Conservation (phyloP, 2,113 vertebrate genomes). For the Cygnus atratus region DNA sequence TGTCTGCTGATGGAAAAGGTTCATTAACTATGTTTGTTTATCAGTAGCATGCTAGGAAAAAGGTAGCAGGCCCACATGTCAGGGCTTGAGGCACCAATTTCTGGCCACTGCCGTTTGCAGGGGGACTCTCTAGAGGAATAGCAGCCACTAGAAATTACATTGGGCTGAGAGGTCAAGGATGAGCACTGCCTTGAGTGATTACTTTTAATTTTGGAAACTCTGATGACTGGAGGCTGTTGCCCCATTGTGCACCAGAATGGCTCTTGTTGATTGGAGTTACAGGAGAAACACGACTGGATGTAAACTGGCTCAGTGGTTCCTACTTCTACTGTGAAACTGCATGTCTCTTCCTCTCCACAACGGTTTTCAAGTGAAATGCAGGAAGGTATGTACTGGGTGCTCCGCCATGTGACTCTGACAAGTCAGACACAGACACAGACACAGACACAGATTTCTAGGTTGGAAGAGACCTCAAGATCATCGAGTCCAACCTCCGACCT, state of each 20-base stretch:
- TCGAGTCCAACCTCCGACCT: too few relatives aligned
- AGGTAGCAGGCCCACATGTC: neutral
- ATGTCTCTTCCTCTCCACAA: neutral
- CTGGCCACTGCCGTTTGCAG: neutral
- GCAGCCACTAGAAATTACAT: neutral
- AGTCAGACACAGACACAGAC: too few relatives aligned
- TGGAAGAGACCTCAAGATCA: too few relatives aligned
- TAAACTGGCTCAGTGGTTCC: neutral
- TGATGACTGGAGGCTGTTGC: neutral
- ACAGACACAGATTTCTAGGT: too few relatives aligned
- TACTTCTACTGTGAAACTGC: neutral
- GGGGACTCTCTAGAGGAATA: neutral
- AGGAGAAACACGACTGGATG: neutral
- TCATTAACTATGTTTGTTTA: neutral
- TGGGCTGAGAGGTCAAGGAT: neutral
- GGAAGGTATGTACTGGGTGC: neutral
- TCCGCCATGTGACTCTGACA: conserved; percentile 13
- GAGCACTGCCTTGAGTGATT: neutral
- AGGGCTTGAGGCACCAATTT: neutral
- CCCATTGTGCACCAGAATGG: neutral
- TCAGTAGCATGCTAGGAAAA: neutral
- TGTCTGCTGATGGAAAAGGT: neutral
- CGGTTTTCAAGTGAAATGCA: conserved; percentile 18
- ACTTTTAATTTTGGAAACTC: conserved; percentile 34
- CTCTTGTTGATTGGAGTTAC: neutral